Evolutionary conservation across 2,113 vertebrate genomes (phyloP), one percentile per base, ranked within the genome.

Genomic region (Misgurnus mizolepis): DNA sequence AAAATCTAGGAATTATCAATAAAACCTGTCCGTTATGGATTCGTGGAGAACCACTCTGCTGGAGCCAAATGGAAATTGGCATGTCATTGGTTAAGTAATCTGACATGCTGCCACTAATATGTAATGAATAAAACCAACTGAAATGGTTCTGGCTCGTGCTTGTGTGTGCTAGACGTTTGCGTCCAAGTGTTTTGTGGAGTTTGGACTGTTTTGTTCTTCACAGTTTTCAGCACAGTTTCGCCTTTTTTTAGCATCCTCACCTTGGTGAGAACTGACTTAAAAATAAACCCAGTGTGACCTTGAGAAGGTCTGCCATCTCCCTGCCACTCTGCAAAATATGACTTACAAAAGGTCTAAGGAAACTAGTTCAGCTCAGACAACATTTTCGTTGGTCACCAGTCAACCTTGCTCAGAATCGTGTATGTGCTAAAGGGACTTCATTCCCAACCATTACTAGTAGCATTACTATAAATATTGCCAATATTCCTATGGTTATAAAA

Each of bases 231-330:
- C 71, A 76, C 66, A 65, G 18, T 62, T 39, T 43, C 69, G 12
- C 15, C 40, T 53, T 49, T 47, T 70, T 76, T 80, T 77, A 76
- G 71, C 78, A 58, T 62, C 2, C 67, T 80, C 72, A 80, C 79
- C 78, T 80, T 80, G 67, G 60, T 47, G 72, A 66, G 58, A 17
- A 43, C 41, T 83, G 73, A 72, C 82, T 73, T 80, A 80, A 83
- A 83, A 83, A 76, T 67, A 78, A 66, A 47, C 41, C 67, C 18
- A 56, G 49, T 61, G 41, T 22, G 22, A 62, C 70, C 77, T 76
- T 80, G 82, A 83, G 74, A 64, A 78, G 73, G 39, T 45, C 64
- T 47, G 43, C 53, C 58, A 66, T 76, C 66, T 71, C 58, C 22
- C 82, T 66, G 72, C 71, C 66, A 65, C 45, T 60, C 27, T 71